Conservation (phyloP, 1,140 invertebrate genomes). For the Tetragnatha versicolor region DNA sequence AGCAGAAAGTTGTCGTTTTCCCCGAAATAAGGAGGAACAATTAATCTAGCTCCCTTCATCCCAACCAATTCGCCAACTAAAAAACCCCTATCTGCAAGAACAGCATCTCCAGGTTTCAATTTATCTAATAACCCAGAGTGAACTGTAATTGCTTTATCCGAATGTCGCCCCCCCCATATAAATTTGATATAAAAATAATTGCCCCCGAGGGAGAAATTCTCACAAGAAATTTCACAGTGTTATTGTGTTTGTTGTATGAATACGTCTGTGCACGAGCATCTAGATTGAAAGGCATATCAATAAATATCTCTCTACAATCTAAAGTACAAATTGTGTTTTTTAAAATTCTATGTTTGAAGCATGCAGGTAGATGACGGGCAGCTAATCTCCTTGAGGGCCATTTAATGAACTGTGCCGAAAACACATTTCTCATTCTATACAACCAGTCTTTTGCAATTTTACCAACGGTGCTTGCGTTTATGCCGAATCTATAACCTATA, state of each 20-base stretch:
- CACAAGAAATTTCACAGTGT: slow-evolving; percentile 63
- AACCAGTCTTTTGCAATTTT: not conserved
- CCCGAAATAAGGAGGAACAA: slow-evolving; percentile 60
- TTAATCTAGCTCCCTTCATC: slow-evolving; percentile 55
- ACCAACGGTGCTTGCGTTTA: not conserved
- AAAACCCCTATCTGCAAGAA: slow-evolving; percentile 65
- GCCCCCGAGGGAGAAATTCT: slow-evolving; percentile 63
- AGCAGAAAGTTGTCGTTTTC: not conserved
- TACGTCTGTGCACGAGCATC: slow-evolving; percentile 58
- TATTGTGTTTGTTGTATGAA: slow-evolving; percentile 64
- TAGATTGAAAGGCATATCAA: not conserved
- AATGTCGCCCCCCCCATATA: slow-evolving; percentile 62
- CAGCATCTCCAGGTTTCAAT: slow-evolving; percentile 62
- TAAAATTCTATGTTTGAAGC: not conserved
- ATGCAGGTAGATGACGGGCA: not conserved
- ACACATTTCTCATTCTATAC: not conserved
- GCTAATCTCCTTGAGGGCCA: too few relatives aligned
- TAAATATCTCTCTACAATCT: not conserved
- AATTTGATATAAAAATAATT: slow-evolving; percentile 64
- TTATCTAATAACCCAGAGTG: slow-evolving; percentile 62
- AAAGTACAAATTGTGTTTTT: not conserved
- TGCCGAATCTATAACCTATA: not conserved
- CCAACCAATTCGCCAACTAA: slow-evolving; percentile 58
- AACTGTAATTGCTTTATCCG: slow-evolving; percentile 62
- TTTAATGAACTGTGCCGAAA: not conserved